Evolutionary conservation across 2,113 vertebrate species (phyloP).

Genomic region (Bucco capensis): DNA sequence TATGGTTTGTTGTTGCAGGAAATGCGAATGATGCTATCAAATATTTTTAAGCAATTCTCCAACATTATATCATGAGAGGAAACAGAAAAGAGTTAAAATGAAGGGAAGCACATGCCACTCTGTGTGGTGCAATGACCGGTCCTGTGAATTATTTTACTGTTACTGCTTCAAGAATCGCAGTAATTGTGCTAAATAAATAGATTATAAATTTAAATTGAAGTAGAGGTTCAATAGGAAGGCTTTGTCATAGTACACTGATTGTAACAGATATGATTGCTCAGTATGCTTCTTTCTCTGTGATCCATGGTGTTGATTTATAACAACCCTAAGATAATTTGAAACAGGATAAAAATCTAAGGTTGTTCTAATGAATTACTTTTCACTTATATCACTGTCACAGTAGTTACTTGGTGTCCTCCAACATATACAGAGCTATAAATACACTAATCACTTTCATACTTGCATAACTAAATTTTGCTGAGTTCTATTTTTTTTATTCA

Average conservation of each 20-base stretch:
- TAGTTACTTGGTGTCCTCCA: neutral
- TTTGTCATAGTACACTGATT: neutral
- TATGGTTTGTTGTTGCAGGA: neutral
- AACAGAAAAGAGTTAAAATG: neutral
- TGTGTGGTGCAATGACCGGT: neutral
- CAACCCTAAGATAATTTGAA: neutral
- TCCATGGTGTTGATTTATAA: neutral
- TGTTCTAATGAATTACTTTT: neutral
- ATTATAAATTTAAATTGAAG: neutral
- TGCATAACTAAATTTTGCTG: neutral
- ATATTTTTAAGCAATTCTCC: neutral
- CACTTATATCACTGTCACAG: neutral
- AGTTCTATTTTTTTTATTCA: neutral
- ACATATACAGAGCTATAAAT: neutral
- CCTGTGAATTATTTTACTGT: neutral
- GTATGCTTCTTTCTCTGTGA: neutral
- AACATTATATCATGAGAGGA: neutral
- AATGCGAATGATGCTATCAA: neutral
- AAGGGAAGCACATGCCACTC: neutral
- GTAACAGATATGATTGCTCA: neutral
- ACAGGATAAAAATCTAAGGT: neutral
- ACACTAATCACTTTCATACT: neutral
- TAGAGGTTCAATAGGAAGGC: neutral
- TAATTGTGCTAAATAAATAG: slow-evolving; percentile 8
- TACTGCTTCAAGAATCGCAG: neutral